These are phyloP conservation scores for Paedocypris sp. DNA, from an alignment of 2,113 vertebrate genomes.

Conservation along the genomic window DNA sequence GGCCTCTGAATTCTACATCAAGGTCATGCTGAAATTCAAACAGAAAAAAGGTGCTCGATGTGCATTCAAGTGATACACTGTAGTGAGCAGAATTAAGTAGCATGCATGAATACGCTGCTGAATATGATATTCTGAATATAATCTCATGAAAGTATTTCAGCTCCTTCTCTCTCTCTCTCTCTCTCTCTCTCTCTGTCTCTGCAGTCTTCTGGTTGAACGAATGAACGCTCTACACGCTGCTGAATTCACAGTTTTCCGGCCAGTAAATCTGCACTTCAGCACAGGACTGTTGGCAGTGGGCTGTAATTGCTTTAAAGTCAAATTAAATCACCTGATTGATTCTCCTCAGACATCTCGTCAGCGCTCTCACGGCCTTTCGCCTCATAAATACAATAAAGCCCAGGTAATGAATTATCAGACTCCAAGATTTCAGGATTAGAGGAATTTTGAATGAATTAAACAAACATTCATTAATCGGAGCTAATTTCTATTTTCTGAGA, in stretches of 20 bases:
- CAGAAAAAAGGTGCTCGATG: too few species aligned
- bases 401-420: not conserved
- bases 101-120: too few species aligned
- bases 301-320: slow-evolving; percentile 3
- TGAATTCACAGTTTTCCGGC: slow-evolving; percentile 2
- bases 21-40: too few species aligned
- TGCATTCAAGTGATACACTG: too few species aligned
- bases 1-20: too few species aligned
- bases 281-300: not conserved
- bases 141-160: too few species aligned
- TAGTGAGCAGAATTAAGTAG: too few species aligned
- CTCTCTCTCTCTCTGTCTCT: not conserved
- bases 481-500: not conserved
- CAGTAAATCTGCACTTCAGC: not conserved
- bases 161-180: too few species aligned
- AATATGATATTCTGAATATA: too few species aligned
- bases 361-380: not conserved
- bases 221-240: not conserved
- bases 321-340: slow-evolving; percentile 11
- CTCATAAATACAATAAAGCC: not conserved
- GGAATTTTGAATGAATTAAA: not conserved
- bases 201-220: too few species aligned
- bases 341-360: not conserved
- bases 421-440: too few species aligned
- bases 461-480: not conserved